These are phyloP conservation scores for Potamarius usumacintae DNA, from an alignment of 2,113 vertebrate genomes.

Conservation along the genomic window DNA sequence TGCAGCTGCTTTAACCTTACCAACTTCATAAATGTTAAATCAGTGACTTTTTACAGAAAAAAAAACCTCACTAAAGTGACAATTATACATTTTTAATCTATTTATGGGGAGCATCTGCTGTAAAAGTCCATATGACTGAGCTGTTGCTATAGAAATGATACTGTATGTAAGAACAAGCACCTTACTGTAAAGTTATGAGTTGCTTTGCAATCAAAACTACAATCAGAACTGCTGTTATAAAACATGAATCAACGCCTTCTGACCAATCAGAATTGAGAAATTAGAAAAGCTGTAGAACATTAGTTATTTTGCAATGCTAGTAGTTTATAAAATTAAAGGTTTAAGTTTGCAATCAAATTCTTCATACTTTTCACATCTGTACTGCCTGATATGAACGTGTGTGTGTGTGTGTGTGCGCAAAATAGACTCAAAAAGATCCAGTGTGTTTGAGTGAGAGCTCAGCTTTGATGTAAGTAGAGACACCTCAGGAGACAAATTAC, in stretches of 20 bases:
- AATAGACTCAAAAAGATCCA: neutral
- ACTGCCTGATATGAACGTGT: neutral
- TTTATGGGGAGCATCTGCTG: neutral
- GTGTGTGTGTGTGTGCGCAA: neutral
- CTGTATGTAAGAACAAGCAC: neutral
- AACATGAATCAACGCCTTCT: neutral
- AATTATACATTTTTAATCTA: neutral
- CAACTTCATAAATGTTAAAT: neutral
- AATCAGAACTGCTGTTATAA: neutral
- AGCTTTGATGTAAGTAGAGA: constrained; percentile 12
- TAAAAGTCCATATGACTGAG: neutral
- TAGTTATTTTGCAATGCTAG: neutral
- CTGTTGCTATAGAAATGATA: neutral
- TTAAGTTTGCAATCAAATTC: neutral
- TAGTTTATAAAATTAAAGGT: neutral
- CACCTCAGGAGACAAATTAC: constrained; percentile 39
- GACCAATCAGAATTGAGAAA: neutral
- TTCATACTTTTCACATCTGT: neutral
- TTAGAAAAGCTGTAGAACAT: neutral
- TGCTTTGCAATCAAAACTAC: neutral
- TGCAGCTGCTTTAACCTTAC: neutral
- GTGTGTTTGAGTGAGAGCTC: constrained; percentile 5
- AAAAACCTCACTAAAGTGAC: neutral
- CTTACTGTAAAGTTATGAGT: neutral
- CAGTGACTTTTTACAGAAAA: neutral